These are phyloP conservation scores for Panopea generosa DNA, from an alignment of 2,888 invertebrate genomes.

Conservation along the genomic window DNA sequence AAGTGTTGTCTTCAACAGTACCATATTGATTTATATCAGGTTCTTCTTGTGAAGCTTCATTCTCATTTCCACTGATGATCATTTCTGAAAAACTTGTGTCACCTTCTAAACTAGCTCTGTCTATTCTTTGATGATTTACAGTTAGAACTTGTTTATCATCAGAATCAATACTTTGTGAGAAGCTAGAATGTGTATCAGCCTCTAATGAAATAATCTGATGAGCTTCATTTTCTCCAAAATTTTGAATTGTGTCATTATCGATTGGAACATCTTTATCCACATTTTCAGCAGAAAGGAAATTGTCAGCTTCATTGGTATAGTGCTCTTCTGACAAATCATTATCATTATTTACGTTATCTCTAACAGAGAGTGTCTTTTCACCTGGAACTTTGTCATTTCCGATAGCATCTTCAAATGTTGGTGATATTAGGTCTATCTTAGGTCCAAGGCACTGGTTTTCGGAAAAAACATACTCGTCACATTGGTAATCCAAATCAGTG, in stretches of 20 bases:
- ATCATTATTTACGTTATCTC: neutral
- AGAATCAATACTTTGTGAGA: too few species aligned
- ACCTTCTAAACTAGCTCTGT: too few species aligned
- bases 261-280: neutral
- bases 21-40: too few species aligned
- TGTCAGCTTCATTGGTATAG: neutral
- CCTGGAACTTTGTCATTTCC: neutral
- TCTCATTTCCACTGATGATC: too few species aligned
- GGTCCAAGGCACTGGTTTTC: neutral
- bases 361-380: neutral
- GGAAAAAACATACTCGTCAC: conserved; percentile 16
- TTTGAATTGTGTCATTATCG: neutral
- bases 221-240: too few species aligned
- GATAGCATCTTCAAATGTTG: neutral
- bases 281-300: neutral
- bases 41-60: too few species aligned
- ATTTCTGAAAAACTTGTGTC: too few species aligned
- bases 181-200: too few species aligned
- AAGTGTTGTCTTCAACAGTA: too few species aligned
- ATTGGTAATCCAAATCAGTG: conserved; percentile 31
- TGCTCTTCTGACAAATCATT: neutral
- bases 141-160: too few species aligned
- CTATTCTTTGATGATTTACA: too few species aligned
- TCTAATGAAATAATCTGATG: too few species aligned
- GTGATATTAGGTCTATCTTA: neutral